Percentiles rank a stretch among this genome's conserved stretches.
These are phyloP conservation scores for Phenganax subtilis DNA, from an alignment of 92 coral and sea anemone genomes.

Conservation along the genomic window DNA sequence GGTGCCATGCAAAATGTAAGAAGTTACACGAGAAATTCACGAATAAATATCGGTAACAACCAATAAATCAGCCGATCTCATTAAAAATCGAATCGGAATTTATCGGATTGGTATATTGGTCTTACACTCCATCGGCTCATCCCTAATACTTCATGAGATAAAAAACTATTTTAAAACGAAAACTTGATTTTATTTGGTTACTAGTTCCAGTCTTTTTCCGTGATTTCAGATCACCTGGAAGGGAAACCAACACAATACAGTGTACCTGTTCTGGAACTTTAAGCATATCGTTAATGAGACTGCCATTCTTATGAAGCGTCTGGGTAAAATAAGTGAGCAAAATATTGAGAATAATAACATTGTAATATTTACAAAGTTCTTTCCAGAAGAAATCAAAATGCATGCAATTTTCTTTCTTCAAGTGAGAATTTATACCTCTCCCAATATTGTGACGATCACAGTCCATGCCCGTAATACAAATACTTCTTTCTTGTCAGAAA, in stretches of 20 bases:
- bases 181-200: not conserved
- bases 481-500: slow-evolving; percentile 68
- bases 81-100: too few relatives aligned
- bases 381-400: not conserved
- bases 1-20: too few relatives aligned
- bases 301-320: slow-evolving; percentile 81
- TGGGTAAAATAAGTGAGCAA: slow-evolving; percentile 6
- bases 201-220: too few relatives aligned
- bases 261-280: slow-evolving; percentile 95
- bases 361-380: not conserved
- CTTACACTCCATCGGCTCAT: too few relatives aligned
- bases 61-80: too few relatives aligned
- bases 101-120: too few relatives aligned
- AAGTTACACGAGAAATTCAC: too few relatives aligned
- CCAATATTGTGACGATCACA: slow-evolving; percentile 74
- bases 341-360: not conserved
- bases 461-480: slow-evolving; percentile 82
- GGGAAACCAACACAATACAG: not conserved
- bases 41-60: too few relatives aligned
- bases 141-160: not conserved
- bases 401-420: too few relatives aligned
- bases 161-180: not conserved
- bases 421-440: slow-evolving; percentile 58
- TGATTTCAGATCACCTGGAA: not conserved
- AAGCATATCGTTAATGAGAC: slow-evolving; percentile 71